phyloP scores from a whole-genome alignment of 2,797 vertebrate species.

The Synanceia verrucosa region DNA sequence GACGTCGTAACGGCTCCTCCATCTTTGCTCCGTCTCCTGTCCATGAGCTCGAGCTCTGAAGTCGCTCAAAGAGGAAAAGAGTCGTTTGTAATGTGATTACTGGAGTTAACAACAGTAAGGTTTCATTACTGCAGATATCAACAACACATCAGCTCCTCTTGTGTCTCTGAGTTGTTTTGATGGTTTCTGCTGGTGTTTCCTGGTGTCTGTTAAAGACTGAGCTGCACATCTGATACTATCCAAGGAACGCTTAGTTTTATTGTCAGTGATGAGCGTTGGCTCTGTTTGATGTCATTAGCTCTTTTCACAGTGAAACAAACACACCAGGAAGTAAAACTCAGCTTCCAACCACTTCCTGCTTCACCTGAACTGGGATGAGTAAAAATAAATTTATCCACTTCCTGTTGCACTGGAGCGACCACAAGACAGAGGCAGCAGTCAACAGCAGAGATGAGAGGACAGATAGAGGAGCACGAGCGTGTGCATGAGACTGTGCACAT shows the following conservation, averaged over 20 bases:
- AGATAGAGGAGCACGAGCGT: conserved; percentile 51
- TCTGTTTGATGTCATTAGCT: conserved; percentile 28
- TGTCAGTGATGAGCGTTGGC: conserved; percentile 17
- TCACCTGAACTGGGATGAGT: conserved; percentile 54
- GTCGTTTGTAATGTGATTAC: too few relatives aligned
- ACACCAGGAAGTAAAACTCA: conserved; percentile 11
- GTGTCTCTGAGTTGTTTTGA: too few relatives aligned
- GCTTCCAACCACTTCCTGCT: conserved; percentile 62
- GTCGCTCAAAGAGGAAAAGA: too few relatives aligned
- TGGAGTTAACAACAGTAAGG: too few relatives aligned
- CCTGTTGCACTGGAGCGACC: conserved; percentile 68
- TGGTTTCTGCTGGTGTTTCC: too few relatives aligned
- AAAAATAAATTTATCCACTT: conserved; percentile 69
- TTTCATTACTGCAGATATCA: too few relatives aligned
- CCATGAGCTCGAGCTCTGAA: too few relatives aligned
- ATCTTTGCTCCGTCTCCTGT: too few relatives aligned
- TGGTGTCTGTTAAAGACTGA: too few relatives aligned
- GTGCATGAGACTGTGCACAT: neutral
- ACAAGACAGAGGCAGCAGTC: conserved; percentile 70
- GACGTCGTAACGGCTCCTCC: too few relatives aligned
- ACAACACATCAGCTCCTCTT: too few relatives aligned
- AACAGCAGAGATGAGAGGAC: conserved; percentile 63
- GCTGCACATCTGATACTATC: conserved; percentile 2
- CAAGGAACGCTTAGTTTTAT: conserved; percentile 21
- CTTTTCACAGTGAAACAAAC: conserved; percentile 20